These are phyloP conservation scores for Dicrostonyx torquatus DNA, from an alignment of 2,797 vertebrate species.

Conservation along the genomic window DNA sequence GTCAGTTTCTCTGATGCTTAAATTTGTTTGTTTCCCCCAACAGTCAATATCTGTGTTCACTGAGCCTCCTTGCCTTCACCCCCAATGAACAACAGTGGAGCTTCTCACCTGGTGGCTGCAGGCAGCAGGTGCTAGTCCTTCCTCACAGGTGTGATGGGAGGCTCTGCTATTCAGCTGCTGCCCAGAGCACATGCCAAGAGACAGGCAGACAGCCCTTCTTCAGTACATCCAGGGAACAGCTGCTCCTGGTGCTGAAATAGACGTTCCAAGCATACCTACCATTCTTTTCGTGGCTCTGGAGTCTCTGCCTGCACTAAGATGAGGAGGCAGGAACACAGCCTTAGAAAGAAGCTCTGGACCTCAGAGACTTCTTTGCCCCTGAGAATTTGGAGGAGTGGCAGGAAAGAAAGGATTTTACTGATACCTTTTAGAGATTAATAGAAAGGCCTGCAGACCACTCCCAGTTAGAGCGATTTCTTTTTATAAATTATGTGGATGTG, in stretches of 20 bases:
- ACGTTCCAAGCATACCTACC: accelerated
- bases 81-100: too few species aligned
- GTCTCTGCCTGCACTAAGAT: background rate
- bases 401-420: background rate
- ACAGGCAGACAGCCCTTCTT: background rate
- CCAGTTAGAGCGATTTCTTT: background rate
- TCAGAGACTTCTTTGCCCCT: background rate
- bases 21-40: background rate
- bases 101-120: background rate
- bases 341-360: background rate
- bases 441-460: too few species aligned
- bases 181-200: background rate
- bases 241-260: background rate
- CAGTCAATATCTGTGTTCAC: background rate
- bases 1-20: background rate
- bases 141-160: background rate
- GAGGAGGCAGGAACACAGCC: background rate
- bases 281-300: background rate
- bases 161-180: background rate
- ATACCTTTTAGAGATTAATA: background rate
- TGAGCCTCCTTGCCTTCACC: background rate
- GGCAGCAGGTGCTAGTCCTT: background rate
- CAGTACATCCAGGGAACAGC: background rate
- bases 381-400: background rate
- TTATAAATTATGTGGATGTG: background rate